Evolutionary conservation across 2,888 invertebrate genomes (phyloP).

Genomic region (Netelia inedita): DNA sequence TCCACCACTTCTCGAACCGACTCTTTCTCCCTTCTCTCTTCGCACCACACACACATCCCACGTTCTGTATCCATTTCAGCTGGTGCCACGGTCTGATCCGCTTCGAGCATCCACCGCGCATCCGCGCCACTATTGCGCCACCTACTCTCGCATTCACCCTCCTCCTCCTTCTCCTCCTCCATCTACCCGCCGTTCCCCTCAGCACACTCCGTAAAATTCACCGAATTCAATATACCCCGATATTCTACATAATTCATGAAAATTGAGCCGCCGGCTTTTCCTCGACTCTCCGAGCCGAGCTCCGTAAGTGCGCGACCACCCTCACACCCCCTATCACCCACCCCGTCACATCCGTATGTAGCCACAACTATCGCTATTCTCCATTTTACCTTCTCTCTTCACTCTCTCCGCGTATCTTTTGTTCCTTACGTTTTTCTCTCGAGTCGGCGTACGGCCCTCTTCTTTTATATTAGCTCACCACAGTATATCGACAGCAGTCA

Average conservation of each 20-base stretch:
- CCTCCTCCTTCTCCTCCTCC: conserved; percentile 63
- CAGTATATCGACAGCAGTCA: conserved; percentile 52
- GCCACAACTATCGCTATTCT: conserved; percentile 50
- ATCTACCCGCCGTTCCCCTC: conserved; percentile 85
- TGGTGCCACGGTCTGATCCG: conserved; percentile 60
- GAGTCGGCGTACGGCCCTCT: conserved; percentile 3
- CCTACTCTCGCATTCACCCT: conserved; percentile 58
- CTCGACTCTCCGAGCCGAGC: conserved; percentile 67
- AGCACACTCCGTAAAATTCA: conserved; percentile 84
- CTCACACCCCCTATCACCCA: not conserved
- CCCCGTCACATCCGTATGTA: not conserved
- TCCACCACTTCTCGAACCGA: conserved; percentile 75
- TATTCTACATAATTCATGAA: conserved; percentile 85
- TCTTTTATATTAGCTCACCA: conserved; percentile 29
- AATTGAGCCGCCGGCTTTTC: conserved; percentile 83
- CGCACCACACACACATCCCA: conserved; percentile 66
- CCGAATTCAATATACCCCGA: conserved; percentile 83
- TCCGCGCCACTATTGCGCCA: conserved; percentile 63
- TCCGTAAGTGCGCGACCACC: conserved; percentile 55
- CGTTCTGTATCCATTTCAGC: conserved; percentile 58
- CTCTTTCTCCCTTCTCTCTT: conserved; percentile 62
- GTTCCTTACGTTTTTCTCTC: conserved; percentile 36
- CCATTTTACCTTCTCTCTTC: conserved; percentile 43
- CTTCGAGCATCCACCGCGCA: conserved; percentile 69
- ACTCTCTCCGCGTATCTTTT: conserved; percentile 29